phyloP scores from a whole-genome alignment of 2,113 vertebrate species.

The Otolemur garnettii region DNA sequence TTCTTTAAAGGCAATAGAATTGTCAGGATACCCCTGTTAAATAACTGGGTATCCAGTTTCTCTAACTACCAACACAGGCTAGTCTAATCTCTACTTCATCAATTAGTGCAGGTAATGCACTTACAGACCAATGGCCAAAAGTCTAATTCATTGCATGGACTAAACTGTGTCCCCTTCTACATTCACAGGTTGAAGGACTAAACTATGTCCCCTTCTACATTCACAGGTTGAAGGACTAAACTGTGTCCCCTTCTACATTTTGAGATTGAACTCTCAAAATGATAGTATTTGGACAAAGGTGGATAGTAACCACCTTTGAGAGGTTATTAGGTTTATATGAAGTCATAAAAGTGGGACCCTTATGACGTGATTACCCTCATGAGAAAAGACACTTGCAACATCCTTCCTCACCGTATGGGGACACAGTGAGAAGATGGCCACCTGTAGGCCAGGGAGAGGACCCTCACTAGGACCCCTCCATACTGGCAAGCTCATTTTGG shows the following conservation, averaged over 20 bases:
- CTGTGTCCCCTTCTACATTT: no score
- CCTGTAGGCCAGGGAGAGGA: neutral
- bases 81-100: neutral
- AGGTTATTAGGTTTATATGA: neutral
- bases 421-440: neutral
- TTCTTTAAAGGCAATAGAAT: neutral
- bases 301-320: no score
- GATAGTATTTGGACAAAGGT: neutral
- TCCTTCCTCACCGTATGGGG: neutral
- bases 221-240: no score
- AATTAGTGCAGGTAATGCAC: neutral
- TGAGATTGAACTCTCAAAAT: neutral
- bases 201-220: no score
- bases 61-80: neutral
- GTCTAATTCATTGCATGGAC: neutral
- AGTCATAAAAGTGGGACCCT: neutral
- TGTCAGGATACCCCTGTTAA: neutral
- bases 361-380: neutral
- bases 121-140: neutral
- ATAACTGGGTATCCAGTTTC: neutral
- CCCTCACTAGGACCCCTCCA: neutral
- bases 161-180: neutral
- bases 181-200: neutral
- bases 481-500: neutral
- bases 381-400: neutral